A percentile compares a stretch with the other conserved stretches of the same genome.
Evolutionary conservation across 2,113 vertebrate species (phyloP).

Genomic region (Pteropus alecto): DNA sequence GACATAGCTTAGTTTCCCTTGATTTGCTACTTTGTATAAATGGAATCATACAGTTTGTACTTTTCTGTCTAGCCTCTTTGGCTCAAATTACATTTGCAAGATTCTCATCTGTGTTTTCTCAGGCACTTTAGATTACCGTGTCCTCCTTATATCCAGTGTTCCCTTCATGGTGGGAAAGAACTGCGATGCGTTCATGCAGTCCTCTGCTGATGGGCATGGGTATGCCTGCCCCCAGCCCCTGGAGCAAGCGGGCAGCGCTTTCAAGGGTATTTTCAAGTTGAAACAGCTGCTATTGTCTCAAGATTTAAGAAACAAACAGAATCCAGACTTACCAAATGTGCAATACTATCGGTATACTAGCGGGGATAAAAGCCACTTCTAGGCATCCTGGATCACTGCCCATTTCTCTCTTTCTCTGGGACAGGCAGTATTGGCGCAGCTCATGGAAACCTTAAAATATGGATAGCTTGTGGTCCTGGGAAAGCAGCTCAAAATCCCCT

Average conservation of each 20-base stretch:
- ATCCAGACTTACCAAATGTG: background rate
- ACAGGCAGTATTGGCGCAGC: background rate
- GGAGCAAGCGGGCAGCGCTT: rapidly evolving
- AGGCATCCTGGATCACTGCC: too few relatives aligned
- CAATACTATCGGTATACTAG: rapidly evolving
- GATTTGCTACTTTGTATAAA: too few relatives aligned
- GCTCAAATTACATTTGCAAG: background rate
- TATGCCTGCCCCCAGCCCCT: rapidly evolving
- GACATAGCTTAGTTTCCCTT: background rate
- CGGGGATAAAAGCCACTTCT: rapidly evolving
- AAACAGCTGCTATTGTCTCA: background rate
- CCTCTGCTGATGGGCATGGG: rapidly evolving
- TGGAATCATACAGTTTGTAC: background rate
- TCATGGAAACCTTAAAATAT: background rate
- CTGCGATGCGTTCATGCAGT: rapidly evolving
- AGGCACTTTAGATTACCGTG: rapidly evolving
- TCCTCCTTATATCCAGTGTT: rapidly evolving
- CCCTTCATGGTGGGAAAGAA: rapidly evolving
- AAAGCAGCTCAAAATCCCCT: background rate
- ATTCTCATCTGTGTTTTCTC: too few relatives aligned
- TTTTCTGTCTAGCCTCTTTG: background rate
- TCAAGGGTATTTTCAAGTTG: background rate
- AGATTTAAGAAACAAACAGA: background rate
- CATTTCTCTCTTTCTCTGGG: background rate
- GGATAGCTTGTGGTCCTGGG: too few relatives aligned